Conservation (phyloP, 2,797 vertebrate genomes). For the Podargus strigoides region DNA sequence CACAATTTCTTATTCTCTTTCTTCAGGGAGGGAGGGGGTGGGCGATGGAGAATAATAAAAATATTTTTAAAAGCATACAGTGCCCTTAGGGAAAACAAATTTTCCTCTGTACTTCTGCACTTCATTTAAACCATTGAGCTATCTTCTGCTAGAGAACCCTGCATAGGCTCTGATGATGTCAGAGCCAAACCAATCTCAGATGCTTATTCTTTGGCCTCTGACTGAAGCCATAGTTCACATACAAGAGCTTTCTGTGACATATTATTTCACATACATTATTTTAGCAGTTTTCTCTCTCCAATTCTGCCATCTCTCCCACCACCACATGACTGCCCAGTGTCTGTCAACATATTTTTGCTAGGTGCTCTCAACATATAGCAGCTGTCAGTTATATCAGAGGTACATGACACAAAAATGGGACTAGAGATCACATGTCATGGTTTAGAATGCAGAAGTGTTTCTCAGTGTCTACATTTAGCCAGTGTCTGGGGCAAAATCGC, state of each 20-base stretch:
- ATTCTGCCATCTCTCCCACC: neutral
- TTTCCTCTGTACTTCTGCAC: neutral
- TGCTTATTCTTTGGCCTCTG: neutral
- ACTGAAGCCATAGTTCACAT: neutral
- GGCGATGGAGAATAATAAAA: neutral
- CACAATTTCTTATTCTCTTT: neutral
- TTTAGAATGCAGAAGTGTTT: neutral
- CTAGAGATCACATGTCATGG: neutral
- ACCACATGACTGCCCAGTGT: neutral
- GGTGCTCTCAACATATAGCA: neutral
- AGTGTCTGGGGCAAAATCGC: no score
- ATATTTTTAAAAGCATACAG: neutral
- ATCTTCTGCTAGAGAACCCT: neutral
- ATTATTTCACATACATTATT: neutral
- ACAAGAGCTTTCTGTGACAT: neutral
- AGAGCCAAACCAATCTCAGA: neutral
- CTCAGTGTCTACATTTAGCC: no score
- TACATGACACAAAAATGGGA: neutral
- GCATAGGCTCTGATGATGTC: neutral
- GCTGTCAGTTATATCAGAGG: neutral
- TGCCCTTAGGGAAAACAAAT: neutral
- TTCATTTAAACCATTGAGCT: neutral
- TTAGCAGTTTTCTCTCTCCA: neutral
- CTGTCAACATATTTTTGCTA: neutral
- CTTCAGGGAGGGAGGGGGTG: accelerated